Base-by-base conservation (phyloP, 2,888 invertebrate genomes). In the Polylopha cassiicola region DNA sequence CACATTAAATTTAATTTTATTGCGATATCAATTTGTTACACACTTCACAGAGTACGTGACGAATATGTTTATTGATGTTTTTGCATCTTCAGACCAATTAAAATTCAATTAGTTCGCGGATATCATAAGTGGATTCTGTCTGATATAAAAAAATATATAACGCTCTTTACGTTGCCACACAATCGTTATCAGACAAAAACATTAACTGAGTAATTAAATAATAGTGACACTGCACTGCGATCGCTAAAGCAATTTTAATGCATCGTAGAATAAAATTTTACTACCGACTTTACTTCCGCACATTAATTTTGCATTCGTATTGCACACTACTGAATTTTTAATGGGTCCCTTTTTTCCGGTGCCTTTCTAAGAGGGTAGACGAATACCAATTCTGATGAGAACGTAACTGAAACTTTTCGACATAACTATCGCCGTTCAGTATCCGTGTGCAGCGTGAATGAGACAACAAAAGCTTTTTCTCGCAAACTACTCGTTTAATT, bases 1-100 rank as follows among this genome's bases (percentile, higher is more conserved):
- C 39, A 51, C 50, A 30, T 43, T 44, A 36, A 33, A 28, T 15
- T 38, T 17, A 28, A 37, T 37, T 39, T 20, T 33, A 29, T 31
- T 9, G 23, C 6, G 16, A 18, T 42, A 42, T 34, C 42, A 16
- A 37, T 41, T 36, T 20, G 39, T 29, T 41, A 30, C 41, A 30
- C 36, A 34, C 30, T 15, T 18, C 14, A 3, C 10, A 14, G 13
- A n/a, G n/a, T 29, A 34, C 14, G 22, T 18, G 20, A 15, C 22
- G 29, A 27, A 39, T 16, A 29, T 8, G 18, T 34, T 29, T 18
- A 34, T 39, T 34, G n/a, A n/a, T n/a, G n/a, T n/a, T n/a, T n/a
- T n/a, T n/a, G n/a, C n/a, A n/a, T n/a, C n/a, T n/a, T n/a, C n/a
- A n/a, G n/a, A n/a, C n/a, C n/a, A n/a, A n/a, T n/a, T n/a, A n/a